Evolutionary conservation across 1,140 invertebrate genomes (phyloP).

Genomic region (Centruroides vittatus): DNA sequence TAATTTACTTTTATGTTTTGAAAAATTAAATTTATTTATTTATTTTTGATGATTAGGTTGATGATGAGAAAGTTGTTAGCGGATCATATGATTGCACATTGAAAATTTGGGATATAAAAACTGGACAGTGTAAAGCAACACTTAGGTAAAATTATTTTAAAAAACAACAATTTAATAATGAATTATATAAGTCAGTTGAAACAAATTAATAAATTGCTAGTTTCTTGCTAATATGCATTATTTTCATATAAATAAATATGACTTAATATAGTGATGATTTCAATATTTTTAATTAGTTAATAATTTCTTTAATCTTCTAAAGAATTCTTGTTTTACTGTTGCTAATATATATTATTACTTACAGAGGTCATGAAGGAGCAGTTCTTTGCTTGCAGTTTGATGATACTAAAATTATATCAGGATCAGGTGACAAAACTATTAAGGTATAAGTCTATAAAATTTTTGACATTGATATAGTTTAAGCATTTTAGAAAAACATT

Average conservation of each 20-base stretch:
- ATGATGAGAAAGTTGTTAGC: slow-evolving; percentile 34
- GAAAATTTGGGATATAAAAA: slow-evolving; percentile 27
- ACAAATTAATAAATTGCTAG: no score
- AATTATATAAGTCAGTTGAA: no score
- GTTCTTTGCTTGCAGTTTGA: slow-evolving; percentile 40
- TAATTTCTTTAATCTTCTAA: not conserved
- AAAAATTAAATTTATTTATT: not conserved
- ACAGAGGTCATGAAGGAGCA: slow-evolving; percentile 35
- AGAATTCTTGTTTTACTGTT: not conserved
- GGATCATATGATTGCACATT: slow-evolving; percentile 28
- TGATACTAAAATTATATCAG: slow-evolving; percentile 37
- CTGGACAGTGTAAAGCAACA: slow-evolving; percentile 28
- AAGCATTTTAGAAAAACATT: no score
- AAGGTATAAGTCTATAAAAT: slow-evolving; percentile 25
- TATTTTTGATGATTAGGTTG: slow-evolving; percentile 26
- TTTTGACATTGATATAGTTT: no score
- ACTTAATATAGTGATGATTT: not conserved
- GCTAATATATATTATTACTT: slow-evolving; percentile 6
- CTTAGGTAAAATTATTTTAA: slow-evolving; percentile 23
- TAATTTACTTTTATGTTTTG: no score
- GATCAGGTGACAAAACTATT: slow-evolving; percentile 39
- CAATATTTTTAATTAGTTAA: not conserved
- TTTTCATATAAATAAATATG: no score
- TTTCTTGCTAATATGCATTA: no score
- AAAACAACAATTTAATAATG: not conserved